Conservation (phyloP, 2,113 vertebrate genomes). For the Trematomus loennbergii region DNA sequence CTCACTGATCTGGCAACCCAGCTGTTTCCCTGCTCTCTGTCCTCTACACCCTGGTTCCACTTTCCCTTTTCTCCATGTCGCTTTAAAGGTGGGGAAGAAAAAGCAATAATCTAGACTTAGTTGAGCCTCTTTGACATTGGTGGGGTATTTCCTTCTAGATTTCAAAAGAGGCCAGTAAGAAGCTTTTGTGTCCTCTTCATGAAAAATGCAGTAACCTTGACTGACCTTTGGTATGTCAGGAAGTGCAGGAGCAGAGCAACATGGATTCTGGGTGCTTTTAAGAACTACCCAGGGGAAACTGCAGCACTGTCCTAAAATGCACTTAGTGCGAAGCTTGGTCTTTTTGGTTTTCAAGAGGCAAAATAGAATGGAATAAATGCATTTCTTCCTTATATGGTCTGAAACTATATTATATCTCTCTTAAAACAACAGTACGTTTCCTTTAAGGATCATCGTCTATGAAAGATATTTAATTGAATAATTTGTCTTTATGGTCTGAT, state of each 20-base stretch:
- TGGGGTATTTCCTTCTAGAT: not conserved
- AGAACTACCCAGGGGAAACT: conserved; percentile 52
- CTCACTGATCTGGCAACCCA: conserved; percentile 65
- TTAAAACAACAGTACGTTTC: not conserved
- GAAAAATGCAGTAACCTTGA: conserved; percentile 62
- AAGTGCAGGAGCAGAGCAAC: conserved; percentile 14
- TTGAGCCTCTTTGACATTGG: not conserved
- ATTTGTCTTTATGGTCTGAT: too few species aligned
- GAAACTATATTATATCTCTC: not conserved
- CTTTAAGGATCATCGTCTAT: too few species aligned
- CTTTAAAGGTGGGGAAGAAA: conserved; percentile 43
- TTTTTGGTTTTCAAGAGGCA: not conserved
- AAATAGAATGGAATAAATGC: not conserved
- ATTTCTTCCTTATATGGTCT: not conserved
- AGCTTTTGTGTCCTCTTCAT: conserved; percentile 49
- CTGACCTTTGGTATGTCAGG: conserved; percentile 68
- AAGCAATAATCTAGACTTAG: conserved; percentile 12
- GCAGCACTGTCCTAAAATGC: conserved; percentile 32
- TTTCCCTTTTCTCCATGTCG: not conserved
- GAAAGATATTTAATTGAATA: too few species aligned
- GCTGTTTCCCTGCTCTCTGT: conserved; percentile 65
- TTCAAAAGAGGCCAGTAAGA: conserved; percentile 27
- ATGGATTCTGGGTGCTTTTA: conserved; percentile 65
- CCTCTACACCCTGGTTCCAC: conserved; percentile 24
- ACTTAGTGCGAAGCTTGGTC: not conserved